Percentiles rank a stretch among this genome's conserved stretches.
These are phyloP conservation scores for Lacanobia wlatinum DNA, from an alignment of 2,888 invertebrate species.

Conservation along the genomic window DNA sequence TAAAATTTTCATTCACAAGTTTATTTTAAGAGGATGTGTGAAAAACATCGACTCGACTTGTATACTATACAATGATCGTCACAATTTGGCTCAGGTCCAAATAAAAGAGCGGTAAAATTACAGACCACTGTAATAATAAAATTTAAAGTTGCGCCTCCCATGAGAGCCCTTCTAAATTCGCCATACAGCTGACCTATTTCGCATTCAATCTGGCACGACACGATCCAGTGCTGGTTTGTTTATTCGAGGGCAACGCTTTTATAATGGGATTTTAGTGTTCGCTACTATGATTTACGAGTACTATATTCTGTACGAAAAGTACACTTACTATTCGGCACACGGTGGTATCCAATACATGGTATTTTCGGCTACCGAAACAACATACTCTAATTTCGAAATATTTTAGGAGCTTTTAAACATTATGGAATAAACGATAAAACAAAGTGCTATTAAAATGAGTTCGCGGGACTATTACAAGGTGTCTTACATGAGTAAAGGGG, in stretches of 20 bases:
- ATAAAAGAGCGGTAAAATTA: conserved; percentile 63
- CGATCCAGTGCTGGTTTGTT: conserved; percentile 57
- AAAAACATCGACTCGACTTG: conserved; percentile 38
- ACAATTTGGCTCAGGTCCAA: conserved; percentile 74
- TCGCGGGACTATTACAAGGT: conserved; percentile 86
- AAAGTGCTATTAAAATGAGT: conserved; percentile 79
- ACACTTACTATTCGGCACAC: conserved; percentile 51
- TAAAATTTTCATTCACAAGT: conserved; percentile 63
- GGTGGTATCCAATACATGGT: conserved; percentile 81
- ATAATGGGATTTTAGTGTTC: conserved; percentile 62
- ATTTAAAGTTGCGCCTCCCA: conserved; percentile 69
- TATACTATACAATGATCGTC: conserved; percentile 63
- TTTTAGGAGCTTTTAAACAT: conserved; percentile 65
- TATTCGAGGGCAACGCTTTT: conserved; percentile 55
- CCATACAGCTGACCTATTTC: conserved; percentile 77
- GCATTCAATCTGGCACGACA: conserved; percentile 67
- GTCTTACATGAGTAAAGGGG: conserved; percentile 78
- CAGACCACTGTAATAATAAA: conserved; percentile 72
- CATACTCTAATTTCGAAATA: conserved; percentile 51
- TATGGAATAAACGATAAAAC: conserved; percentile 57
- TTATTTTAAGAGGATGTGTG: conserved; percentile 57
- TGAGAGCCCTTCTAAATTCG: conserved; percentile 80
- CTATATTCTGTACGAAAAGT: conserved; percentile 36
- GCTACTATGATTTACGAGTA: conserved; percentile 58
- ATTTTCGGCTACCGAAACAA: conserved; percentile 70